These are phyloP conservation scores for Ranitomeya variabilis DNA, from an alignment of 2,113 vertebrate species.

Conservation along the genomic window DNA sequence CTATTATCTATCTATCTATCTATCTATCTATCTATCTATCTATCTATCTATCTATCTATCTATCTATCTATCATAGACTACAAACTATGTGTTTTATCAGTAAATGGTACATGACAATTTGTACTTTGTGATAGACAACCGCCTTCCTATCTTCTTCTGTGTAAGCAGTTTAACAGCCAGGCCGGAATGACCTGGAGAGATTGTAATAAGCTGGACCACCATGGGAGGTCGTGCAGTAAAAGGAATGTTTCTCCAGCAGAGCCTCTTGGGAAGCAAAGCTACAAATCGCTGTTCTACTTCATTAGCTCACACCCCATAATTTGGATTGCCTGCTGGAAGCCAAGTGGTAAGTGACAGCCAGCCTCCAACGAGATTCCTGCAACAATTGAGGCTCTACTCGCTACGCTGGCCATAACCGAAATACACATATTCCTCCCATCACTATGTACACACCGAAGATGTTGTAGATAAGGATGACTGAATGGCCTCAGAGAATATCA, in stretches of 20 bases:
- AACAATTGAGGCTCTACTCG: neutral
- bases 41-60: too few species aligned
- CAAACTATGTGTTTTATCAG: neutral
- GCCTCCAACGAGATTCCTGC: slow-evolving; percentile 35
- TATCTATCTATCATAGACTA: neutral
- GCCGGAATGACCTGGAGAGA: slow-evolving; percentile 38
- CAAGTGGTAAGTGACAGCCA: slow-evolving; percentile 28
- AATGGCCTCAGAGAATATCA: slow-evolving; percentile 2
- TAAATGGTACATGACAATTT: neutral
- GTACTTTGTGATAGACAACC: slow-evolving; percentile 9
- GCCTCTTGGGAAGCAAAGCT: slow-evolving; percentile 43
- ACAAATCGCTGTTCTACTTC: slow-evolving; percentile 48
- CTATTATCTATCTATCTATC: too few species aligned
- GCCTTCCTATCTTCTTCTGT: slow-evolving; percentile 7
- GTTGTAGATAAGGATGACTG: neutral
- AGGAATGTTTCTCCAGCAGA: slow-evolving; percentile 34
- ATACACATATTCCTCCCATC: neutral
- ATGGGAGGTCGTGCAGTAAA: slow-evolving; percentile 35
- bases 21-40: too few species aligned
- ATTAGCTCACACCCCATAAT: slow-evolving; percentile 45
- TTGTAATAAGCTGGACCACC: slow-evolving; percentile 48
- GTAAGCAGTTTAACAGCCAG: slow-evolving; percentile 23
- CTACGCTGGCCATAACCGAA: slow-evolving; percentile 6
- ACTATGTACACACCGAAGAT: neutral
- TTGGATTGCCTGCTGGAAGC: slow-evolving; percentile 41